These are phyloP conservation scores for Colistium nudipinnis DNA, from an alignment of 2,113 vertebrate genomes.

Conservation along the genomic window DNA sequence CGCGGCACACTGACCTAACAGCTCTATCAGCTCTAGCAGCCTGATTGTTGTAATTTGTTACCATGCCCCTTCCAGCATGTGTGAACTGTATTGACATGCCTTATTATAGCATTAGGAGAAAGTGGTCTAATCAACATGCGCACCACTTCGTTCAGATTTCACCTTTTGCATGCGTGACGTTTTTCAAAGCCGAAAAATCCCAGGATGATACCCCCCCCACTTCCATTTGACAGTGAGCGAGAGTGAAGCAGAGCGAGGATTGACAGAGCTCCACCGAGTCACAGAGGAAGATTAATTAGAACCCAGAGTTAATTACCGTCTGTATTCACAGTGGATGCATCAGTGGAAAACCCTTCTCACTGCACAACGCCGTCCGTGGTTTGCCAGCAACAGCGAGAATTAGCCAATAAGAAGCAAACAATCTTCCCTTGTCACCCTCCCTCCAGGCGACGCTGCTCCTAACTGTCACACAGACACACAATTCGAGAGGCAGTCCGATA, in stretches of 20 bases:
- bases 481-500: constrained; percentile 26
- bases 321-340: constrained; percentile 67
- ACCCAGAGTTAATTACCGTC: constrained; percentile 74
- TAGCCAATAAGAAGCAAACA: constrained; percentile 49
- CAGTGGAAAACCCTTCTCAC: constrained; percentile 55
- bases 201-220: constrained; percentile 44
- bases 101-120: constrained; percentile 22
- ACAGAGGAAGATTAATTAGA: constrained; percentile 74
- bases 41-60: constrained; percentile 40
- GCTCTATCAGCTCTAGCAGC: constrained; percentile 49
- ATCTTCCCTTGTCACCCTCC: constrained; percentile 20
- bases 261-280: constrained; percentile 56
- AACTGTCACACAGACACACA: constrained; percentile 40
- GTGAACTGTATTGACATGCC: constrained; percentile 46
- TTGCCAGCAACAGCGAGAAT: constrained; percentile 49
- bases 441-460: constrained; percentile 28
- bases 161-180: constrained; percentile 8
- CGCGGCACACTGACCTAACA: constrained; percentile 55
- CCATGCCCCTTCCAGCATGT: constrained; percentile 32
- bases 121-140: background rate
- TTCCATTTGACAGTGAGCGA: constrained; percentile 32
- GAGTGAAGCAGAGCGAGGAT: constrained; percentile 44
- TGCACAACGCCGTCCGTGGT: constrained; percentile 39
- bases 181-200: constrained; percentile 7
- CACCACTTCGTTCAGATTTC: background rate